A percentile compares a stretch with the other conserved stretches of the same genome.
These are phyloP conservation scores for Plectropomus leopardus DNA, from an alignment of 2,113 vertebrate species.

Conservation along the genomic window DNA sequence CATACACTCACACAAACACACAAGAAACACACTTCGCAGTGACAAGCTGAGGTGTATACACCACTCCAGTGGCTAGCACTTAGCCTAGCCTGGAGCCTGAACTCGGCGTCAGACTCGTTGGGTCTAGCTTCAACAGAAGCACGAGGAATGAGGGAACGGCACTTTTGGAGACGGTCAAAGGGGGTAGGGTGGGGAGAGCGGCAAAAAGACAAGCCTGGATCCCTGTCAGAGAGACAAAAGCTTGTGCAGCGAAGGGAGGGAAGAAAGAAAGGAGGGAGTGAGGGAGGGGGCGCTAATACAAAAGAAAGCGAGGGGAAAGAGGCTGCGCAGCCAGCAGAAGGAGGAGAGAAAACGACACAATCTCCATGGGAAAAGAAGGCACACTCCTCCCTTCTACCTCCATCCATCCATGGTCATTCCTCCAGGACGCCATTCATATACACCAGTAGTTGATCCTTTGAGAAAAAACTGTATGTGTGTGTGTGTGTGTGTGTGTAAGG, in stretches of 20 bases:
- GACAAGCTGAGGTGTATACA: neutral
- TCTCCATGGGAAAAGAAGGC: slow-evolving; percentile 46
- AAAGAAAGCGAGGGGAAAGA: slow-evolving; percentile 76
- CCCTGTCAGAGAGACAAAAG: slow-evolving; percentile 40
- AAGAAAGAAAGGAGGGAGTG: neutral
- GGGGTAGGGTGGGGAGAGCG: neutral
- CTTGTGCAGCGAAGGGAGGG: slow-evolving; percentile 17
- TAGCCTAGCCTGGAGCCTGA: slow-evolving; percentile 20
- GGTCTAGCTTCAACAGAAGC: neutral
- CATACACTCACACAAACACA: neutral
- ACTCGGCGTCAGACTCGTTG: neutral
- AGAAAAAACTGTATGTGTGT: neutral
- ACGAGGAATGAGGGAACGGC: neutral
- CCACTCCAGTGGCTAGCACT: neutral
- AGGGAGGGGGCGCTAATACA: slow-evolving; percentile 82
- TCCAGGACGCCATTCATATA: slow-evolving; percentile 34
- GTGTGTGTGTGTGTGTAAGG: neutral
- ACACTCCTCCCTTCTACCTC: slow-evolving; percentile 23
- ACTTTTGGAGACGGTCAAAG: slow-evolving; percentile 9
- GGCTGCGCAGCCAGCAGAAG: slow-evolving; percentile 28
- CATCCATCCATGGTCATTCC: slow-evolving; percentile 33
- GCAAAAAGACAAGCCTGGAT: slow-evolving; percentile 26
- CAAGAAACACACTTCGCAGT: neutral
- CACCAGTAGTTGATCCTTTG: slow-evolving; percentile 11
- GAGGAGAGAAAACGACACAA: slow-evolving; percentile 55